A percentile compares a stretch with the other conserved stretches of the same genome.
Evolutionary conservation across 2,113 vertebrate genomes (phyloP).

Genomic region (Ibidorhyncha struthersii): DNA sequence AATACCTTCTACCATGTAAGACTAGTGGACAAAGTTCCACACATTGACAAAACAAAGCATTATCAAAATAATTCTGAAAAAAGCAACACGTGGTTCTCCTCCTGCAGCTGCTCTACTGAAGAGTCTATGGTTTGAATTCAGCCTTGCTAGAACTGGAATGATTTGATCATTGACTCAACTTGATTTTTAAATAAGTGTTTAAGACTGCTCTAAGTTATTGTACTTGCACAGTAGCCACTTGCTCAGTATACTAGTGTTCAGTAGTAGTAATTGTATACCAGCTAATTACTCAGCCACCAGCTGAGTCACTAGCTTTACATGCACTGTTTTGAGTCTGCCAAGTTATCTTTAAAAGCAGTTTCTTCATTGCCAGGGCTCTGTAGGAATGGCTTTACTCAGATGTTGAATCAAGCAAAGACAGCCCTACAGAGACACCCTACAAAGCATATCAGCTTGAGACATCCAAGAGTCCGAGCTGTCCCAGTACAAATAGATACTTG

Average conservation of each 20-base stretch:
- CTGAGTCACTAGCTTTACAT: not conserved
- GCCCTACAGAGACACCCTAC: not conserved
- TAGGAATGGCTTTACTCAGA: not conserved
- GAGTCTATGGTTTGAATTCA: not conserved
- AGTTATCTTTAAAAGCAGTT: not conserved
- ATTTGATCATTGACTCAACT: not conserved
- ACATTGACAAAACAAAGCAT: not conserved
- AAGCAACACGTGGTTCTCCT: not conserved
- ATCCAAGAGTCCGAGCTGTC: not conserved
- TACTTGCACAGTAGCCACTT: not conserved
- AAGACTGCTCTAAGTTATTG: not conserved
- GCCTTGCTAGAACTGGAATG: not conserved
- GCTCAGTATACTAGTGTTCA: not conserved
- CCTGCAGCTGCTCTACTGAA: not conserved
- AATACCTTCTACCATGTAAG: not conserved
- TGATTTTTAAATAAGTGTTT: not conserved
- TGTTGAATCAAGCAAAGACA: not conserved
- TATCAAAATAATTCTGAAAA: not conserved
- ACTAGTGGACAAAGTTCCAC: not conserved
- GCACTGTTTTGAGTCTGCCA: not conserved
- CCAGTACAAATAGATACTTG: not conserved
- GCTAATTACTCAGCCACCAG: not conserved
- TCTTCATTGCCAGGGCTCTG: not conserved
- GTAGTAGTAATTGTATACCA: not conserved
- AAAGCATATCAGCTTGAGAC: not conserved